Conservation (phyloP, 2,113 vertebrate species). For the Thunnus thynnus region DNA sequence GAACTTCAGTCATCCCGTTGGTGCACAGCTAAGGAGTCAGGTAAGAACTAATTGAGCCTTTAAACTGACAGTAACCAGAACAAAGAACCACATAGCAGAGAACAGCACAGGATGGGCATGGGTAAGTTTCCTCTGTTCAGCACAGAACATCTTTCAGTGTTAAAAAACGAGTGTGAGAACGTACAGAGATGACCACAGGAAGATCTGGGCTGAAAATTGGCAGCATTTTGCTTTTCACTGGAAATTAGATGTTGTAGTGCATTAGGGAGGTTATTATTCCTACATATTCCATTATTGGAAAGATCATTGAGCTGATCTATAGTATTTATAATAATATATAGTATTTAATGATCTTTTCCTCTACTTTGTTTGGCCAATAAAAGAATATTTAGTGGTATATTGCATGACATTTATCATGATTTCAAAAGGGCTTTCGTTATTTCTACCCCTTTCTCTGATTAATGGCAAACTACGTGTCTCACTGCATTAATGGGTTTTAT, state of each 20-base stretch:
- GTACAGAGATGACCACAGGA: constrained; percentile 23
- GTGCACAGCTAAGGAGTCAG: constrained; percentile 15
- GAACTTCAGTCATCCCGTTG: constrained; percentile 36
- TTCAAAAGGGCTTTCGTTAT: background rate
- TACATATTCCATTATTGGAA: background rate
- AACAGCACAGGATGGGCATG: constrained; percentile 4
- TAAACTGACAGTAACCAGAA: constrained; percentile 23
- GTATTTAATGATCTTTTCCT: background rate
- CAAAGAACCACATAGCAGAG: constrained; percentile 16
- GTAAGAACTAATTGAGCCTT: constrained; percentile 38
- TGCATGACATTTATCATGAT: background rate
- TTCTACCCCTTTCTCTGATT: background rate
- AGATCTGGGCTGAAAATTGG: background rate
- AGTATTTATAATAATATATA: too few species aligned
- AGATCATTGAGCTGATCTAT: background rate
- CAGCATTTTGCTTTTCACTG: background rate
- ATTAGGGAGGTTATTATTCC: background rate
- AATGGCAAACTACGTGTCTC: background rate
- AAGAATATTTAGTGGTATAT: background rate
- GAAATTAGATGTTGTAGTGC: background rate
- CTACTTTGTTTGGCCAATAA: background rate
- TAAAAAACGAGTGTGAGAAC: background rate
- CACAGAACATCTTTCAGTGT: constrained; percentile 28
- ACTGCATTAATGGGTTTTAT: constrained; percentile 2
- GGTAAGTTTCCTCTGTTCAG: constrained; percentile 2